Evolutionary conservation across 2,888 invertebrate genomes (phyloP).

Genomic region (Ophion obscuratus): DNA sequence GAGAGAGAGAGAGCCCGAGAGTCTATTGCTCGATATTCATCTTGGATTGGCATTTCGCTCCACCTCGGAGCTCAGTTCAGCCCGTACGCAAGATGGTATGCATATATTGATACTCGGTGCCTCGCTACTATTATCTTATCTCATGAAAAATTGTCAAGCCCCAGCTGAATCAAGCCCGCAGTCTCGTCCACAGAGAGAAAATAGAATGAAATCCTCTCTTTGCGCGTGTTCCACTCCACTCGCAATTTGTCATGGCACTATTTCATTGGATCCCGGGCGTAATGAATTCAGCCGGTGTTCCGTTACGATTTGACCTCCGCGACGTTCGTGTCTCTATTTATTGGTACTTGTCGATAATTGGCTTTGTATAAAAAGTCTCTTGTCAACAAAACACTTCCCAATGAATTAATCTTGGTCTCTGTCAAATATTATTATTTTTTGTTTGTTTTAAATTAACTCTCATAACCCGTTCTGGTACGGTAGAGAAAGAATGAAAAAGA

Average conservation of each 20-base stretch:
- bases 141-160: constrained; percentile 51
- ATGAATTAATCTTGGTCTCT: not conserved
- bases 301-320: constrained; percentile 13
- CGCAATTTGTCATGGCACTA: constrained; percentile 32
- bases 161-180: constrained; percentile 17
- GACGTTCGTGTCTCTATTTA: not conserved
- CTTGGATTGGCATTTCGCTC: constrained; percentile 52
- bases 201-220: constrained; percentile 40
- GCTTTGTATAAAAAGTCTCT: constrained; percentile 3
- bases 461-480: too few species aligned
- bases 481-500: too few species aligned
- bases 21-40: constrained; percentile 38
- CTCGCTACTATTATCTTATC: constrained; percentile 40
- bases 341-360: constrained; percentile 30
- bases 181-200: constrained; percentile 2
- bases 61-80: not conserved
- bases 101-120: constrained; percentile 21
- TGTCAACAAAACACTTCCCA: not conserved
- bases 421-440: too few species aligned
- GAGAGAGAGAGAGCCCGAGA: not conserved
- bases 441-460: too few species aligned
- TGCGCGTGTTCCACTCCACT: constrained; percentile 1
- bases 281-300: constrained; percentile 33
- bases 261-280: constrained; percentile 19
- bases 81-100: not conserved